Evolutionary conservation across 2,888 invertebrate genomes (phyloP).

Genomic region (Drosophila testacea): DNA sequence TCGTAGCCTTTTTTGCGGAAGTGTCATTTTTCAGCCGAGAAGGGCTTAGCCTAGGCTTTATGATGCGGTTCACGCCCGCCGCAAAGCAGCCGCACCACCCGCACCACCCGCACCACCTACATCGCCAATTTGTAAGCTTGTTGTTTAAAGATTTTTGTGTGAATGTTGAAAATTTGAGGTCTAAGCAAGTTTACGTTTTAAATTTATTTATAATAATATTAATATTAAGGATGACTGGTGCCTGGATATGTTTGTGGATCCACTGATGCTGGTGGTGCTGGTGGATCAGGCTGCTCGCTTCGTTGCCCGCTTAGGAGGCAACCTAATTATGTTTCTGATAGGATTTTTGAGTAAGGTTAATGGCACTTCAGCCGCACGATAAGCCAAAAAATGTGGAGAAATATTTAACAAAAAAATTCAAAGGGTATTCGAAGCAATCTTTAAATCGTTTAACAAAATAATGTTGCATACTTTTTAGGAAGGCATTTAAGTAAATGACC

Average conservation of each 20-base stretch:
- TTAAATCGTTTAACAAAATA: conserved; percentile 29
- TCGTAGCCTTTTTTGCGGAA: conserved; percentile 61
- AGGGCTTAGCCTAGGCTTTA: conserved; percentile 73
- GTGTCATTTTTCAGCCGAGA: conserved; percentile 80
- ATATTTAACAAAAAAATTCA: conserved; percentile 9
- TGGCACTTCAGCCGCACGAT: conserved; percentile 28
- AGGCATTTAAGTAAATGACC: conserved; percentile 27
- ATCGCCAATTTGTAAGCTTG: conserved; percentile 24
- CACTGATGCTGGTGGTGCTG: not conserved
- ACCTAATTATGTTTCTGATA: conserved; percentile 74
- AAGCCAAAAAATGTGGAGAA: conserved; percentile 8
- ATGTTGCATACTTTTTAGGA: conserved; percentile 43
- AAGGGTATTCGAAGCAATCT: conserved; percentile 26
- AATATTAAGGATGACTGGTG: conserved; percentile 61
- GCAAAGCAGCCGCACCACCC: conserved; percentile 25
- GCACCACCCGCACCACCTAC: not conserved
- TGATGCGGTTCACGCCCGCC: conserved; percentile 65
- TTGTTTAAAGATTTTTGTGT: conserved; percentile 32
- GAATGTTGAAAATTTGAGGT: conserved; percentile 51
- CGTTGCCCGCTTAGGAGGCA: conserved; percentile 44
- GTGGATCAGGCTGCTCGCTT: conserved; percentile 19
- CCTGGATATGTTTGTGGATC: conserved; percentile 4
- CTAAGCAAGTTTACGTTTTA: conserved; percentile 63
- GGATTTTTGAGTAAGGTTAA: conserved; percentile 72
- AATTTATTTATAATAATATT: conserved; percentile 78